Evolutionary conservation across 2,797 vertebrate species (phyloP).

Genomic region (Margarornis squamiger): DNA sequence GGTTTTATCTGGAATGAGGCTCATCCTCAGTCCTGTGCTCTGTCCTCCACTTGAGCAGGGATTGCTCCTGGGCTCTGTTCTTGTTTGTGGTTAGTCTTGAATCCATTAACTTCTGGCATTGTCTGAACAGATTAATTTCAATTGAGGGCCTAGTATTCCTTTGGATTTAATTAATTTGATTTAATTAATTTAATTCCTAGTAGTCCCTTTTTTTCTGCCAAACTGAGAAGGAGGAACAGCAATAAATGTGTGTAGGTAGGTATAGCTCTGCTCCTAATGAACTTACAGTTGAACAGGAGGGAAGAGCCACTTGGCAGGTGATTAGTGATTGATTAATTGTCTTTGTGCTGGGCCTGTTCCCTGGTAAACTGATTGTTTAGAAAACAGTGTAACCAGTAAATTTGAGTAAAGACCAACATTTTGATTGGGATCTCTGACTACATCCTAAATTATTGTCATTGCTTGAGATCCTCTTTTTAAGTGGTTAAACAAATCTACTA

Average conservation of each 20-base stretch:
- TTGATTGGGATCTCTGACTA: neutral
- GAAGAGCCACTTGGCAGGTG: neutral
- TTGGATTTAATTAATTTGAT: neutral
- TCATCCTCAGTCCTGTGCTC: neutral
- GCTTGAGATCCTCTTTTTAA: neutral
- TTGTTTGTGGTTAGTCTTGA: neutral
- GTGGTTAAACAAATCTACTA: neutral
- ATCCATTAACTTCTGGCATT: neutral
- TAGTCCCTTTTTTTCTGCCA: fast-evolving
- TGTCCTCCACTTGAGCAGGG: neutral
- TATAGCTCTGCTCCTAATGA: neutral
- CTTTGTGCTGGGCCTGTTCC: neutral
- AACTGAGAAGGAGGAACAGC: neutral
- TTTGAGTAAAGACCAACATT: neutral
- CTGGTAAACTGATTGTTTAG: neutral
- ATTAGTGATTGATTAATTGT: neutral
- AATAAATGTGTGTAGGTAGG: neutral
- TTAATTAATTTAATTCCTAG: neutral
- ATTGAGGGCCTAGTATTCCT: neutral
- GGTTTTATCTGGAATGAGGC: neutral
- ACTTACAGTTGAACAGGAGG: neutral
- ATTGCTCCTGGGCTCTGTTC: neutral
- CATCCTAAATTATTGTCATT: neutral
- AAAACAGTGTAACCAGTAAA: neutral
- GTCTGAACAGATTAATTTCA: neutral